phyloP scores from a whole-genome alignment of 2,888 invertebrate genomes.

The Eretmocerus hayati region DNA sequence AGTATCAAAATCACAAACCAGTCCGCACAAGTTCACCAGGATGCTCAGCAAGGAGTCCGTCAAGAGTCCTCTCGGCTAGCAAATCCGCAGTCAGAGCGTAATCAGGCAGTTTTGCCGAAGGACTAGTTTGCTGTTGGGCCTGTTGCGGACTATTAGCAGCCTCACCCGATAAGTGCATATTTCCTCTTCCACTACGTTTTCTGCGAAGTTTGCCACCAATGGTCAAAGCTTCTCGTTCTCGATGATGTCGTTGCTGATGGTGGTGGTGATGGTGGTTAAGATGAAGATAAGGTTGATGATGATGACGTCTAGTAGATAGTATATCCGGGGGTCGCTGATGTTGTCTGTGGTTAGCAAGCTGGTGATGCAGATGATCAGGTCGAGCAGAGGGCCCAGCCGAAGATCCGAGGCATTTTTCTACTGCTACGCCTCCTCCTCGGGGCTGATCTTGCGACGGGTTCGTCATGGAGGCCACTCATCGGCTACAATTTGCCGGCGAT shows the following conservation, averaged over 20 bases:
- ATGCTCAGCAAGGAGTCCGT: conserved; percentile 80
- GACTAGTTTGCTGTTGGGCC: conserved; percentile 4
- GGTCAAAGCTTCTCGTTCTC: conserved; percentile 31
- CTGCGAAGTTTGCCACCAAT: conserved; percentile 32
- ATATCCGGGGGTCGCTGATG: conserved; percentile 1
- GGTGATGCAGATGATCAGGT: conserved; percentile 13
- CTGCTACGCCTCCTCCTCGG: conserved; percentile 32
- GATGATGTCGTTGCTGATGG: not conserved
- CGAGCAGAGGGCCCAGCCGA: too few species aligned
- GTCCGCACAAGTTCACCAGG: conserved; percentile 90
- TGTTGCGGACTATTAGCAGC: conserved; percentile 39
- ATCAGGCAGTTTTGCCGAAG: conserved; percentile 46
- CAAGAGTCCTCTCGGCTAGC: conserved; percentile 75
- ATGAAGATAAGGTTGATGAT: conserved; percentile 10
- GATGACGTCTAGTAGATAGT: too few species aligned
- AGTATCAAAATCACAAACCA: conserved; percentile 55
- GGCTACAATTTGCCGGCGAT: conserved; percentile 9
- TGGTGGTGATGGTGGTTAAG: conserved; percentile 13
- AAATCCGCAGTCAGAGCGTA: conserved; percentile 72
- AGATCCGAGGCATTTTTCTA: conserved; percentile 13
- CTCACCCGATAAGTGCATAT: conserved; percentile 79
- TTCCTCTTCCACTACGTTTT: too few species aligned
- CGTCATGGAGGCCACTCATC: conserved; percentile 39
- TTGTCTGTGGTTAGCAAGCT: conserved; percentile 13
- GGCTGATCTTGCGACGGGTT: conserved; percentile 44